phyloP scores from a whole-genome alignment of 2,797 vertebrate genomes.

The Champsocephalus gunnari region DNA sequence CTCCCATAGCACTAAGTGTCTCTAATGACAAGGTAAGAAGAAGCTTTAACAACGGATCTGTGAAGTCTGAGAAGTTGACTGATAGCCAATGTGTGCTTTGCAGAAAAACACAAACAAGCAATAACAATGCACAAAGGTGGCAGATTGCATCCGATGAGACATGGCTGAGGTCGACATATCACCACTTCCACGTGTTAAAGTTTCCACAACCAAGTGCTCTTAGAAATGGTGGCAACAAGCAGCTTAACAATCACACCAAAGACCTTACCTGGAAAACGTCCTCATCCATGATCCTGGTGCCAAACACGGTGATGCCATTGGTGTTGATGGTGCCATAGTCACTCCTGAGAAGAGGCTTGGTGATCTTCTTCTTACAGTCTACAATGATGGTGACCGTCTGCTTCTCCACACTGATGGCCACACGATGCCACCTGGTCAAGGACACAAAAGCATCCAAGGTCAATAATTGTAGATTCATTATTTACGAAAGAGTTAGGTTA shows the following conservation, averaged over 20 bases:
- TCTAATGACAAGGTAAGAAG: conserved; percentile 73
- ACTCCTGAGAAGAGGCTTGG: conserved; percentile 91
- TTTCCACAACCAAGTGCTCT: too few species aligned
- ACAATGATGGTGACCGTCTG: conserved; percentile 95
- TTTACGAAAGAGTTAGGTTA: not conserved
- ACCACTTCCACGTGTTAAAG: not conserved
- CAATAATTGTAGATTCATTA: not conserved
- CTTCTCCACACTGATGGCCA: conserved; percentile 97
- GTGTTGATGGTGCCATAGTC: conserved; percentile 88
- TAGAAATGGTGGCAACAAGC: not conserved
- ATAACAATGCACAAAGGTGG: not conserved
- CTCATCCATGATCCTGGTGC: conserved; percentile 93
- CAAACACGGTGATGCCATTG: conserved; percentile 93
- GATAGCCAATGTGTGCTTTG: conserved; percentile 24
- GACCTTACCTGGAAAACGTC: conserved; percentile 93
- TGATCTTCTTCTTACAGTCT: conserved; percentile 95
- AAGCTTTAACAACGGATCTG: conserved; percentile 57
- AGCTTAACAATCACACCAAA: not conserved
- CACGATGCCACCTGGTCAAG: conserved; percentile 93
- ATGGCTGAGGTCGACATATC: not conserved
- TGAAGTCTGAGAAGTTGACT: conserved; percentile 31
- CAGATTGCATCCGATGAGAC: not conserved
- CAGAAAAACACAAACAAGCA: conserved; percentile 30
- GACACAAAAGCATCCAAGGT: conserved; percentile 5
- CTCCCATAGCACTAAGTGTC: conserved; percentile 42